Conservation (phyloP, 2,797 vertebrate species). For the Atherinosoma microstoma region DNA sequence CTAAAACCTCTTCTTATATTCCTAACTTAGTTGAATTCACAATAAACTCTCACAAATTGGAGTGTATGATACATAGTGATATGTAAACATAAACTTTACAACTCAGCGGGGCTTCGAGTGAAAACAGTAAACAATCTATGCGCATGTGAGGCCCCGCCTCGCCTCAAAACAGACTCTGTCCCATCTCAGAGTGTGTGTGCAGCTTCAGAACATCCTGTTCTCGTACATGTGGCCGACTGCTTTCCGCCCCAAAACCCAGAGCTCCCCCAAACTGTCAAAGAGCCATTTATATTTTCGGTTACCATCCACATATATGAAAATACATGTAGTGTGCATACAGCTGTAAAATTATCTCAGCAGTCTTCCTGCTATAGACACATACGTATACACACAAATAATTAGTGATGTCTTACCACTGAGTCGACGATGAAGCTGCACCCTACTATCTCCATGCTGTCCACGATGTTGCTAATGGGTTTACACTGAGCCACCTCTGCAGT, state of each 20-base stretch:
- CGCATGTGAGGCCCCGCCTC: conserved; percentile 8
- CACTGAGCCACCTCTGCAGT: conserved; percentile 89
- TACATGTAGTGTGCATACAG: conserved; percentile 36
- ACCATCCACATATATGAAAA: conserved; percentile 30
- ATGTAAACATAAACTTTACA: conserved; percentile 56
- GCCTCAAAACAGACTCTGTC: conserved; percentile 34
- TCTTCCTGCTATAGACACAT: background rate
- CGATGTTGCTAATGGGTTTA: conserved; percentile 91
- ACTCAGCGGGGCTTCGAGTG: conserved; percentile 14
- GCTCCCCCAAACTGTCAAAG: conserved; percentile 44
- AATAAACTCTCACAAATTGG: conserved; percentile 34
- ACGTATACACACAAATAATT: conserved; percentile 19
- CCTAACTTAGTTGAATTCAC: conserved; percentile 37
- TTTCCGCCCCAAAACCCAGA: conserved; percentile 35
- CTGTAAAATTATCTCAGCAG: conserved; percentile 29
- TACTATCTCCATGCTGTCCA: conserved; percentile 91
- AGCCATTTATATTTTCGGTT: conserved; percentile 40
- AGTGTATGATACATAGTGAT: conserved; percentile 34
- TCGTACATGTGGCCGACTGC: conserved; percentile 24
- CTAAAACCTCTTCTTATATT: conserved; percentile 38
- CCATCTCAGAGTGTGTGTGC: conserved; percentile 40
- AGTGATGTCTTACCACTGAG: conserved; percentile 90
- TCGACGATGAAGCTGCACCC: conserved; percentile 90
- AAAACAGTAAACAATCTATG: conserved; percentile 64
- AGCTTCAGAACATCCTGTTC: conserved; percentile 58